Conservation (phyloP, 2,113 vertebrate species). For the Archilochus colubris region DNA sequence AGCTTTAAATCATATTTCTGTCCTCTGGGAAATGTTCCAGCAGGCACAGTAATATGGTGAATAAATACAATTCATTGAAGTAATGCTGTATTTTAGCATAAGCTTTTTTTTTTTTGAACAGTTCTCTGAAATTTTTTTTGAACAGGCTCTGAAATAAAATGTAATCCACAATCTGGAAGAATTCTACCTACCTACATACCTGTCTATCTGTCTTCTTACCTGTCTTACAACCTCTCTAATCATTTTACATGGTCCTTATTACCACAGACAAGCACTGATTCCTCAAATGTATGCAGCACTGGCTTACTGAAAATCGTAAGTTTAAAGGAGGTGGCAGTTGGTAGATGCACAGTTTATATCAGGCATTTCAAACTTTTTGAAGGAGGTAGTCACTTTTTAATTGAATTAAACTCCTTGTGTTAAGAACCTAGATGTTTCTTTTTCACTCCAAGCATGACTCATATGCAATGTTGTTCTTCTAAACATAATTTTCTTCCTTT, state of each 20-base stretch:
- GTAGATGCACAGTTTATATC: not conserved
- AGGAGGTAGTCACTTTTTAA: not conserved
- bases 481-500: not conserved
- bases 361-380: not conserved
- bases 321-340: not conserved
- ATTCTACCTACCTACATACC: not conserved
- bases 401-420: not conserved
- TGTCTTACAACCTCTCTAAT: not conserved
- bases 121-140: no score
- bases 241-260: conserved; percentile 10
- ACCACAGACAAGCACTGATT: not conserved
- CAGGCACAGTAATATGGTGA: not conserved
- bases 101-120: not conserved
- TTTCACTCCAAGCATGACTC: not conserved
- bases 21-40: not conserved
- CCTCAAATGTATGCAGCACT: not conserved
- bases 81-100: not conserved
- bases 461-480: not conserved
- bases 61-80: not conserved
- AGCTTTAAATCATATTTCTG: not conserved
- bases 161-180: conserved; percentile 21
- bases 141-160: conserved; percentile 15
- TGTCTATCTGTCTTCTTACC: conserved; percentile 50
- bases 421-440: not conserved
- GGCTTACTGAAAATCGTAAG: not conserved